A percentile compares a stretch with the other conserved stretches of the same genome.
Evolutionary conservation across 1,140 invertebrate genomes (phyloP).

Genomic region (Drosophila rhopaloa): DNA sequence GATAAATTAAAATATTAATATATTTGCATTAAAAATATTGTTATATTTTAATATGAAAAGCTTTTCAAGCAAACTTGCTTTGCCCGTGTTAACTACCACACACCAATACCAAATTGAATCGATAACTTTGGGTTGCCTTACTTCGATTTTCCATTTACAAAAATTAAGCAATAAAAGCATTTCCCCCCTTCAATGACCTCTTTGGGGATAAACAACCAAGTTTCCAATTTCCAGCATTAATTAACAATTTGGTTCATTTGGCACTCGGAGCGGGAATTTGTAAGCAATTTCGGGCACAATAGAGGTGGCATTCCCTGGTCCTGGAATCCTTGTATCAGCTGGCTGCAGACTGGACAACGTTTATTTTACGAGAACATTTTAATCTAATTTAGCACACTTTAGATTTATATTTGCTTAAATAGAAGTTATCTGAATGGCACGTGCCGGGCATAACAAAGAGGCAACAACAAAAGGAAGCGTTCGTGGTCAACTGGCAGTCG

Average conservation of each 20-base stretch:
- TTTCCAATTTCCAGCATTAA: constrained; percentile 60
- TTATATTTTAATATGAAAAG: too few relatives aligned
- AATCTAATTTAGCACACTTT: constrained; percentile 83
- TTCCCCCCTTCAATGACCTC: neutral
- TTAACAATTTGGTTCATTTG: constrained; percentile 49
- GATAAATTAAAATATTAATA: too few relatives aligned
- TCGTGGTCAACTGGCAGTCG: constrained; percentile 23
- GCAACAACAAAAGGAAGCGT: constrained; percentile 36
- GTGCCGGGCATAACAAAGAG: constrained; percentile 61
- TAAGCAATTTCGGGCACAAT: constrained; percentile 34
- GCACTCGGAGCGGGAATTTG: constrained; percentile 20
- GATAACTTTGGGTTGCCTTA: neutral
- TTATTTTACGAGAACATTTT: constrained; percentile 80
- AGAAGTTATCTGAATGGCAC: constrained; percentile 78
- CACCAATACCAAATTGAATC: too few relatives aligned
- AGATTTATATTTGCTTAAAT: constrained; percentile 83
- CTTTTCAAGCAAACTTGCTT: too few relatives aligned
- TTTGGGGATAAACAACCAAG: constrained; percentile 34
- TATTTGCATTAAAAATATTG: too few relatives aligned
- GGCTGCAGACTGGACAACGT: constrained; percentile 28
- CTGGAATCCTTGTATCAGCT: constrained; percentile 9
- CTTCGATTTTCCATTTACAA: too few relatives aligned
- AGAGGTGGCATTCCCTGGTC: constrained; percentile 1
- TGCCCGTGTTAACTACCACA: too few relatives aligned
- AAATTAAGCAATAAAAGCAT: neutral